A percentile compares a stretch with the other conserved stretches of the same genome.
Evolutionary conservation across 2,113 vertebrate genomes (phyloP).

Genomic region (Tychaedon coryphoeus): DNA sequence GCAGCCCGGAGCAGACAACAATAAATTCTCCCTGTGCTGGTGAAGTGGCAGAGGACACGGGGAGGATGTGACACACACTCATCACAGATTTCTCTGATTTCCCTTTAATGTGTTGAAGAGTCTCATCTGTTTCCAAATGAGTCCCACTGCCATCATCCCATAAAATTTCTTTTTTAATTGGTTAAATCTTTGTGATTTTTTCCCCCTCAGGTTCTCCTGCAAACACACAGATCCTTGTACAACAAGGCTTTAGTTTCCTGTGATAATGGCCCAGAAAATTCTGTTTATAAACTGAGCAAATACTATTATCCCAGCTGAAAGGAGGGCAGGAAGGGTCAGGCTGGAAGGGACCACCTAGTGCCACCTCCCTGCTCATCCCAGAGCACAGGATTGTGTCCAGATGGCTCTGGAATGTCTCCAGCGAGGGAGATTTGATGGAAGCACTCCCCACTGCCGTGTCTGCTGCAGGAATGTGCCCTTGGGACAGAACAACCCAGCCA

Average conservation of each 20-base stretch:
- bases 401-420: background rate
- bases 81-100: background rate
- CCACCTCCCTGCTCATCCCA: background rate
- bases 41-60: background rate
- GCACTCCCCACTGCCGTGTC: rapidly evolving
- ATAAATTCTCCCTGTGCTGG: background rate
- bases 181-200: background rate
- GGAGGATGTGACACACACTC: background rate
- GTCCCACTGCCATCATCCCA: background rate
- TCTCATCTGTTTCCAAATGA: background rate
- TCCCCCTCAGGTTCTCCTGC: background rate
- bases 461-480: background rate
- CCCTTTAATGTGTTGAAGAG: background rate
- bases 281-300: background rate
- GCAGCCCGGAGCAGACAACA: background rate
- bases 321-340: background rate
- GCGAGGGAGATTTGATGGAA: background rate
- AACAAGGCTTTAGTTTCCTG: background rate
- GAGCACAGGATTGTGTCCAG: background rate
- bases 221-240: background rate
- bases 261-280: background rate
- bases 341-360: background rate
- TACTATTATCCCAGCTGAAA: background rate
- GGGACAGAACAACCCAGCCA: background rate
- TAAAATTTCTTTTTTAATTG: background rate